Conservation (phyloP, 2,113 vertebrate genomes). For the Percina caprodes region DNA sequence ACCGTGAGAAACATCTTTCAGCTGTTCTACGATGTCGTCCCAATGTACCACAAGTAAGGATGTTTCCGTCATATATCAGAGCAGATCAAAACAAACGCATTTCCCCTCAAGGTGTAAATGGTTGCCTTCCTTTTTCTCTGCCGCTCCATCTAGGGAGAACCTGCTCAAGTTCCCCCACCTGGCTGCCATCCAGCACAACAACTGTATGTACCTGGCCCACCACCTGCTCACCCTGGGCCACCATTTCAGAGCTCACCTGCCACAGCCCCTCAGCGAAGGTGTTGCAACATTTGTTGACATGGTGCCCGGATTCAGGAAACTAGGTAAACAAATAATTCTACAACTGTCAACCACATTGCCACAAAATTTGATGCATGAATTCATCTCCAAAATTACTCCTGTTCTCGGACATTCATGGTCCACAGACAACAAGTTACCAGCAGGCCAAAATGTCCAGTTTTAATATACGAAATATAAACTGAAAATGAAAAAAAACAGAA, state of each 20-base stretch:
- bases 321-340: slow-evolving; percentile 83
- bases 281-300: slow-evolving; percentile 93
- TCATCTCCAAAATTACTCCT: neutral
- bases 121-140: neutral
- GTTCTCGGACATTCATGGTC: neutral
- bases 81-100: neutral
- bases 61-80: accelerated
- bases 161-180: slow-evolving; percentile 96
- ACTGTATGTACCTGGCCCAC: slow-evolving; percentile 98
- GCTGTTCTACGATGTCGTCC: slow-evolving; percentile 96
- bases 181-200: slow-evolving; percentile 98
- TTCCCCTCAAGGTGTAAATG: neutral
- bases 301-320: slow-evolving; percentile 92
- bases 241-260: slow-evolving; percentile 88
- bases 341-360: accelerated
- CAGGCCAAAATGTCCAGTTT: neutral
- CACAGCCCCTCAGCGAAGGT: slow-evolving; percentile 83
- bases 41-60: slow-evolving; percentile 95
- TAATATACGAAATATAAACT: neutral
- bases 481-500: neutral
- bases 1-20: slow-evolving; percentile 96
- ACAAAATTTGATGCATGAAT: neutral
- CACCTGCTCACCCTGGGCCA: slow-evolving; percentile 95
- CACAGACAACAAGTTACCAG: neutral
- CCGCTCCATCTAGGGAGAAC: slow-evolving; percentile 86